phyloP scores from a whole-genome alignment of 1,140 invertebrate species.

The Drosophila funebris region DNA sequence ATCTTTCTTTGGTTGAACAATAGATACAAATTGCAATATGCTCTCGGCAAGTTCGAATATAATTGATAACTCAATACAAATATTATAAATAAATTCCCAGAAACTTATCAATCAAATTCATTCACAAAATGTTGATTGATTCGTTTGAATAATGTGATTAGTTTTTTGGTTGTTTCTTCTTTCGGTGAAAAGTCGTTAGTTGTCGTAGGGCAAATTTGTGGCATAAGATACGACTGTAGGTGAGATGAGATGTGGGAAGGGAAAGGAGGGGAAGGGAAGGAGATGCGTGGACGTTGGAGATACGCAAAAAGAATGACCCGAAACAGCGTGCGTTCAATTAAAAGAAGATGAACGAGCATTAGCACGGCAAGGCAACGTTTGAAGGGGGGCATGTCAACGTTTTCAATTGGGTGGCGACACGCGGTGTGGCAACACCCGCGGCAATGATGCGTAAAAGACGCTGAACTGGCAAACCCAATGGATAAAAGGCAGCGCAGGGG shows the following conservation, averaged over 20 bases:
- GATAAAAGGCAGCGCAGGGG: no score
- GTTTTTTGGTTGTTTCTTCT: background rate
- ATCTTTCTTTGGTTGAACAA: no score
- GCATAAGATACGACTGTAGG: background rate
- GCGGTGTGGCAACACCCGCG: conserved; percentile 17
- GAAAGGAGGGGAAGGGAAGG: background rate
- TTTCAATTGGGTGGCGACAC: conserved; percentile 16
- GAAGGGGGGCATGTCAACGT: conserved; percentile 1
- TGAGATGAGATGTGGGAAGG: background rate
- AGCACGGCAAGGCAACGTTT: conserved; percentile 15
- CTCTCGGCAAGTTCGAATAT: background rate
- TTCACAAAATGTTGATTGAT: conserved; percentile 4
- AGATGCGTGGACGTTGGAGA: no score
- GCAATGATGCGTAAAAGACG: conserved; percentile 50
- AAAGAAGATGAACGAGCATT: conserved; percentile 49
- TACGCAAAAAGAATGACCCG: conserved; percentile 2
- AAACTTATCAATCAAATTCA: conserved; percentile 1
- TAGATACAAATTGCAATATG: background rate
- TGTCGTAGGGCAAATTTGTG: conserved; percentile 5
- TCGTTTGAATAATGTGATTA: conserved; percentile 13
- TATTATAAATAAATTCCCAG: background rate
- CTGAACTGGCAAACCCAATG: conserved; percentile 36
- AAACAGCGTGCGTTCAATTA: conserved; percentile 54
- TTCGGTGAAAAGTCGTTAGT: background rate
- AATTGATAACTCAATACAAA: background rate